Evolutionary conservation across 2,888 invertebrate species (phyloP), one percentile per base, ranked within the genome.

Genomic region (Callimorpha dominula): DNA sequence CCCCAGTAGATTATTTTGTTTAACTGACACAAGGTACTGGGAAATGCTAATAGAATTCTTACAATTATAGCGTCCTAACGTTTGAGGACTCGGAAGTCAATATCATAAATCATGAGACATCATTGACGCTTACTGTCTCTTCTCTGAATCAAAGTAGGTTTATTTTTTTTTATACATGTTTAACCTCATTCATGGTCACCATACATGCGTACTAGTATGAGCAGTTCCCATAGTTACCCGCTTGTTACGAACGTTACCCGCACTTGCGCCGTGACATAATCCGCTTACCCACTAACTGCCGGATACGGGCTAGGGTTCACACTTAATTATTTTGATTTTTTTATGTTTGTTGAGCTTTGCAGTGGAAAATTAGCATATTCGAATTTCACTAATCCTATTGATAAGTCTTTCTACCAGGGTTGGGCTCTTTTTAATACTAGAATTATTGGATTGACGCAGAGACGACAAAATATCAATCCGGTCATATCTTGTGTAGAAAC

Each of bases 211-310:
- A 76, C 77, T 72, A 78, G 74, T 83, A 79, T 78, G 83, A 65
- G 77, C 81, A 79, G 85, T 89, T 91, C 92, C 87, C 92, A 92
- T 90, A 87, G 87, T 87, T 87, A 88, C 84, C 75, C 74, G 84
- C 83, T 83, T 88, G 78, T 83, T 82, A 85, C 81, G 67, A 81
- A 67, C 77, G 79, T 78, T 81, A 78, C 78, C 73, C 76, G 86
- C 84, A 81, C 80, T 85, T 83, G 88, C 79, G 79, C 85, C 86
- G 87, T 94, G 94, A 93, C 94, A 93, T 93, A 94, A 94, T 90
- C 94, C 90, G 93, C 91, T 94, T 94, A 94, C 94, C 93, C 87
- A 94, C 88, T 93, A 91, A 89, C 82, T 90, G 90, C 90, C 94
- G 95, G 95, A 95, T 94, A 76, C 87, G 3, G 0, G 2, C 0